These are phyloP conservation scores for Himalopsyche phryganea DNA, from an alignment of 1,140 invertebrate species.

Conservation along the genomic window DNA sequence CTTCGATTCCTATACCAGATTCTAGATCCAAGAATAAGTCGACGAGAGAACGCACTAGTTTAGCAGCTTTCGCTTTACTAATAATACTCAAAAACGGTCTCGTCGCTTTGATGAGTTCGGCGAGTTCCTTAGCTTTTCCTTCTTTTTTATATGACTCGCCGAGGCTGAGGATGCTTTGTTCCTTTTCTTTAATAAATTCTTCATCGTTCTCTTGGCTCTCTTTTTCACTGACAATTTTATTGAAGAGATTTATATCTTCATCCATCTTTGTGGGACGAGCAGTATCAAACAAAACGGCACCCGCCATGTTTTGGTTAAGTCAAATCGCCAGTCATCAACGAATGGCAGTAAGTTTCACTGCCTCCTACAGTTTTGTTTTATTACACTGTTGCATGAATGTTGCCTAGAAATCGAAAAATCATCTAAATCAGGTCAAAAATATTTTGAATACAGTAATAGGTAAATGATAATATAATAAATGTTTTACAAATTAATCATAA, in stretches of 20 bases:
- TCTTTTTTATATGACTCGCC: conserved; percentile 88
- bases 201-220: conserved; percentile 75
- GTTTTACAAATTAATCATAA: no score
- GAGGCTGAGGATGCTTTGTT: conserved; percentile 85
- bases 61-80: conserved; percentile 98
- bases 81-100: conserved; percentile 91
- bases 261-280: conserved; percentile 12
- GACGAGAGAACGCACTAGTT: conserved; percentile 92
- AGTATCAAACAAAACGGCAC: conserved; percentile 28
- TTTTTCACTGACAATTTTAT: conserved; percentile 46
- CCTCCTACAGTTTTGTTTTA: no score
- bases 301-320: conserved; percentile 30
- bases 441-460: no score
- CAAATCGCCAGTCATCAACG: conserved; percentile 19
- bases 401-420: no score
- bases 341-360: background rate
- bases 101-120: conserved; percentile 88
- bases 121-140: conserved; percentile 89
- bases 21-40: conserved; percentile 98
- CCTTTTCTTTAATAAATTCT: conserved; percentile 82
- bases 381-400: no score
- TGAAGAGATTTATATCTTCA: conserved; percentile 16
- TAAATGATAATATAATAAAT: no score
- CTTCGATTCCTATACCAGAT: conserved; percentile 87
- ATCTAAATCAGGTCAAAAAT: no score